Base-by-base conservation (phyloP, 2,797 vertebrate species). In the Siniperca undulata region DNA sequence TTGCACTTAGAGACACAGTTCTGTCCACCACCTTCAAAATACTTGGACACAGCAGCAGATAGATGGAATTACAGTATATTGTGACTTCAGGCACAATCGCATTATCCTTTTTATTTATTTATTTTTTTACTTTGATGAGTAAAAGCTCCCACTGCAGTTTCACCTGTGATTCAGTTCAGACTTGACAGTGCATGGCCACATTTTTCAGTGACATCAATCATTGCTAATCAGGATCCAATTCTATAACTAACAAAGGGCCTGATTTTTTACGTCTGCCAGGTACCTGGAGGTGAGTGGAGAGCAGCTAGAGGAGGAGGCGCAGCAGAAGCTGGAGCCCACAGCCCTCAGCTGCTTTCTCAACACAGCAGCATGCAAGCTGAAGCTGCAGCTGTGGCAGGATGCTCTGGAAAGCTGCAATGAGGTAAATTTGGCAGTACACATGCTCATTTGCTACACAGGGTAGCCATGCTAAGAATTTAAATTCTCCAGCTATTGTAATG, bases 281-380 rank as follows among this genome's bases (percentile, higher is more conserved):
- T 99, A 99, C 78, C 91, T 98, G 94, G 96, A 97, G 93, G 91
- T 93, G 86, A 95, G 97, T 64, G 96, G 96, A 78, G 95, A 95
- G 34, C 90, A 90, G 20, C 82, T 94, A 85, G 96, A 97, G 42
- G 95, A 96, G 53, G 96, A 92, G 30, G 89, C 92, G 20, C 88
- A 91, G 42, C 91, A 95, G 89, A 92, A 93, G 58, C 90, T 99
- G 83, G 96, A 97, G 82, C 88, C 96, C 22, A 82, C 95, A 0
- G 97, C 96, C 36, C 92, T 99, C 91, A 98, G 95, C 93, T 99
- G 98, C 81, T 91, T 97, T 84, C 95, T 99, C 84, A 99, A 99
- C 94, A 97, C 96, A 0, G 97, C 97, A 0, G 99, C 99, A 17
- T 99, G 98, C 89, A 97, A 97, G 82, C 95, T 99, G 86, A 99